Percentiles rank a stretch among this genome's conserved stretches.
phyloP scores from a whole-genome alignment of 2,113 vertebrate species.

The Prionailurus viverrinus region DNA sequence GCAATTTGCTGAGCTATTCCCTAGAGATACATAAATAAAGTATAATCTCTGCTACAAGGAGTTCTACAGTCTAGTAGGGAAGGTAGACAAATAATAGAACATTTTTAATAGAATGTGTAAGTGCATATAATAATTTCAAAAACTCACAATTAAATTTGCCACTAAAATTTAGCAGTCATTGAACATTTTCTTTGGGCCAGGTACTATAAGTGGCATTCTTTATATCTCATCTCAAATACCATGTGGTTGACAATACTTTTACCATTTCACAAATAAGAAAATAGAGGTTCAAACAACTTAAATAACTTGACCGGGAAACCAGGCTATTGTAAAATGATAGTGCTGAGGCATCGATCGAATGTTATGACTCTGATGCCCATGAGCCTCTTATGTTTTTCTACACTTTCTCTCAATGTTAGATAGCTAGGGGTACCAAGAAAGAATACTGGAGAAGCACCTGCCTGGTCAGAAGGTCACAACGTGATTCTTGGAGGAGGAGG shows the following conservation, averaged over 20 bases:
- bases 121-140: background rate
- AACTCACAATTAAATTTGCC: background rate
- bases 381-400: background rate
- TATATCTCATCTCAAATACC: background rate
- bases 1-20: conserved; percentile 30
- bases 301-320: background rate
- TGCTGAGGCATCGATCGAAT: background rate
- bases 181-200: background rate
- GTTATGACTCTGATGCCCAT: background rate
- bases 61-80: background rate
- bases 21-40: conserved; percentile 7
- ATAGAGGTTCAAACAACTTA: background rate
- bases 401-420: background rate
- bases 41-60: background rate
- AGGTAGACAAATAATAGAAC: background rate
- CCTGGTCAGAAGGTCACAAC: background rate
- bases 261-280: background rate
- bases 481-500: background rate
- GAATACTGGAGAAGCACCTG: background rate
- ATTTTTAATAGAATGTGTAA: background rate
- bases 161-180: conserved; percentile 39
- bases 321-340: background rate
- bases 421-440: background rate
- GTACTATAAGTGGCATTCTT: background rate
- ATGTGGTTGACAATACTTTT: background rate